Evolutionary conservation across 2,888 invertebrate genomes (phyloP).

Genomic region (Orgyia antiqua): DNA sequence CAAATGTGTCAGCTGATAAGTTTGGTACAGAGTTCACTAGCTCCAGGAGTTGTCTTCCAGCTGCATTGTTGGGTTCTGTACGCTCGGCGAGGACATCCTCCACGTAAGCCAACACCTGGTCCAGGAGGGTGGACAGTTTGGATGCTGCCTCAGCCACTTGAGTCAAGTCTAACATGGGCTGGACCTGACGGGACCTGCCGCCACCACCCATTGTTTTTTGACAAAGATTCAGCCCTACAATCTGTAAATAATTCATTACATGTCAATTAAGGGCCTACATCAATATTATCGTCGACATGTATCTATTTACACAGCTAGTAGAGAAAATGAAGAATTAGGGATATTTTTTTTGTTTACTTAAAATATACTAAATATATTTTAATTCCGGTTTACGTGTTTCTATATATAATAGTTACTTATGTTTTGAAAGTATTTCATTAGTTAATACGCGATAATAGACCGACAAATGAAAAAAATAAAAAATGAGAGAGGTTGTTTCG

Average conservation of each 20-base stretch:
- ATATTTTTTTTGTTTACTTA: too few species aligned
- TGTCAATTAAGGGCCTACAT: too few species aligned
- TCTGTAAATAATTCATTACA: slow-evolving; percentile 33
- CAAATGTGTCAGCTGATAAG: slow-evolving; percentile 92
- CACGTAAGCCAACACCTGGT: slow-evolving; percentile 90
- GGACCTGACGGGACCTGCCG: slow-evolving; percentile 79
- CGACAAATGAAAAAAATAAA: too few species aligned
- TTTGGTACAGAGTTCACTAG: slow-evolving; percentile 95
- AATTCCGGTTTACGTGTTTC: too few species aligned
- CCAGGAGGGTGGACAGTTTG: slow-evolving; percentile 86
- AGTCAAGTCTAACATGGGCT: slow-evolving; percentile 80
- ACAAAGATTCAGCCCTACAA: slow-evolving; percentile 87
- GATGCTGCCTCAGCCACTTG: slow-evolving; percentile 92
- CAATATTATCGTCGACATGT: too few species aligned
- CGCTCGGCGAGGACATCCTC: slow-evolving; percentile 93
- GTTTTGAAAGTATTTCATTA: too few species aligned
- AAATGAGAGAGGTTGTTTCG: too few species aligned
- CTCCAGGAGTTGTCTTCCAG: slow-evolving; percentile 93
- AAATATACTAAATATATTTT: too few species aligned
- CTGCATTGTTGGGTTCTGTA: slow-evolving; percentile 87
- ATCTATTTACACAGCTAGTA: too few species aligned
- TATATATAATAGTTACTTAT: too few species aligned
- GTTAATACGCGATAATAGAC: too few species aligned
- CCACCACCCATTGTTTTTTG: slow-evolving; percentile 86
- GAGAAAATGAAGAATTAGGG: too few species aligned